phyloP scores from a whole-genome alignment of 2,888 invertebrate species.

The Neoaliturus tenellus region DNA sequence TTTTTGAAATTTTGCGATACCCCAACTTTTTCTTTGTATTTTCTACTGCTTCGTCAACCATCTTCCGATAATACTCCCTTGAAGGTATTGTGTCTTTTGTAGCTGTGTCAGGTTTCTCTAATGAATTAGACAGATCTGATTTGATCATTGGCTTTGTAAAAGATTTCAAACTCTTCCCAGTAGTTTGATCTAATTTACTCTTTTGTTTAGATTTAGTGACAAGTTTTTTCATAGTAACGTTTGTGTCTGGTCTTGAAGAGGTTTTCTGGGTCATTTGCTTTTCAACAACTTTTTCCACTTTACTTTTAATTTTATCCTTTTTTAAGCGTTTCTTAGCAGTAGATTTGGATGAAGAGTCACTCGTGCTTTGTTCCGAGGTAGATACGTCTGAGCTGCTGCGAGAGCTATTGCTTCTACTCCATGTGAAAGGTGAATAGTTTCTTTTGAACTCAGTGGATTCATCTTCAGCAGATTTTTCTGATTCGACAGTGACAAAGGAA shows the following conservation, averaged over 20 bases:
- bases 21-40: constrained; percentile 28
- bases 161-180: background rate
- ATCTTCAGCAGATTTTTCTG: background rate
- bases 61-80: constrained; percentile 5
- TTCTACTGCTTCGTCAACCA: background rate
- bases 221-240: background rate
- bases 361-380: background rate
- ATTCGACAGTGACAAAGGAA: background rate
- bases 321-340: background rate
- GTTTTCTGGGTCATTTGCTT: background rate
- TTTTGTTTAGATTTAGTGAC: background rate
- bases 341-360: background rate
- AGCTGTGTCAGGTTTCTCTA: background rate
- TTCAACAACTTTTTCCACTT: background rate
- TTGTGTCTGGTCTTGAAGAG: background rate
- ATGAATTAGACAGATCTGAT: background rate
- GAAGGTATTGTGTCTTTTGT: background rate
- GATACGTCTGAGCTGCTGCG: background rate
- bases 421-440: background rate
- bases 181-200: background rate
- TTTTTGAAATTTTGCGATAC: background rate
- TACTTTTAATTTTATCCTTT: background rate
- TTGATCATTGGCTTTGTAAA: background rate
- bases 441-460: background rate
- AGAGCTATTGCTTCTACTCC: background rate